Percentiles rank a stretch among this genome's conserved stretches.
Evolutionary conservation across 2,888 invertebrate species (phyloP).

Genomic region (Agrilus mali): DNA sequence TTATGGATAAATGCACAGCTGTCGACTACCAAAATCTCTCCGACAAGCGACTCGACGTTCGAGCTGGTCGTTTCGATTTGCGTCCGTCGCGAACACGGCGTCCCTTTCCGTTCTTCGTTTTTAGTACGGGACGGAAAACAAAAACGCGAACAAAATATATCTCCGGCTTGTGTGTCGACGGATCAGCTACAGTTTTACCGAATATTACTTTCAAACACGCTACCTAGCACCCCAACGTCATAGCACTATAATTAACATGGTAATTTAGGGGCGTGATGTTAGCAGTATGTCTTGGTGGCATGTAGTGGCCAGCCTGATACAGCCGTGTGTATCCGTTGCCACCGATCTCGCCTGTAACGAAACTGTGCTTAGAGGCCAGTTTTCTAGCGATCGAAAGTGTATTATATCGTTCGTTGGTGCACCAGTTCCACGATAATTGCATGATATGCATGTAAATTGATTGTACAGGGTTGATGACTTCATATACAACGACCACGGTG

Average conservation of each 20-base stretch:
- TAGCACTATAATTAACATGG: slow-evolving; percentile 35
- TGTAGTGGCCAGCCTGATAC: slow-evolving; percentile 33
- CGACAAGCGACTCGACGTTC: too few species aligned
- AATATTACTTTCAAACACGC: slow-evolving; percentile 30
- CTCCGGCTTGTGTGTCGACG: too few species aligned
- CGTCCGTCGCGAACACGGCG: too few species aligned
- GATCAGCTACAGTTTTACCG: slow-evolving; percentile 24
- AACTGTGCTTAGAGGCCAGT: slow-evolving; percentile 20
- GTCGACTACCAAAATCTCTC: too few species aligned
- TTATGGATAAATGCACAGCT: too few species aligned
- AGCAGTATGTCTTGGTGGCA: slow-evolving; percentile 34
- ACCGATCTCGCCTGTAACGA: slow-evolving; percentile 14
- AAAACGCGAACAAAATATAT: too few species aligned
- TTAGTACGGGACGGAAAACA: too few species aligned
- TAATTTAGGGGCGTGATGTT: slow-evolving; percentile 36
- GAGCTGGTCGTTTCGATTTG: too few species aligned
- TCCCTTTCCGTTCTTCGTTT: too few species aligned
- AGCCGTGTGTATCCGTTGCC: slow-evolving; percentile 14
- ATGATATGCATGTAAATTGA: slow-evolving; percentile 38
- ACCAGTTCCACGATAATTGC: slow-evolving; percentile 26
- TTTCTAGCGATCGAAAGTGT: slow-evolving; percentile 18
- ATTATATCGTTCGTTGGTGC: slow-evolving; percentile 13
- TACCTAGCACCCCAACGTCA: slow-evolving; percentile 25
- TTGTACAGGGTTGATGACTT: slow-evolving; percentile 35
- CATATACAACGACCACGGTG: slow-evolving; percentile 17